Conservation (phyloP, 2,797 vertebrate genomes). For the Pempheris klunzingeri region DNA sequence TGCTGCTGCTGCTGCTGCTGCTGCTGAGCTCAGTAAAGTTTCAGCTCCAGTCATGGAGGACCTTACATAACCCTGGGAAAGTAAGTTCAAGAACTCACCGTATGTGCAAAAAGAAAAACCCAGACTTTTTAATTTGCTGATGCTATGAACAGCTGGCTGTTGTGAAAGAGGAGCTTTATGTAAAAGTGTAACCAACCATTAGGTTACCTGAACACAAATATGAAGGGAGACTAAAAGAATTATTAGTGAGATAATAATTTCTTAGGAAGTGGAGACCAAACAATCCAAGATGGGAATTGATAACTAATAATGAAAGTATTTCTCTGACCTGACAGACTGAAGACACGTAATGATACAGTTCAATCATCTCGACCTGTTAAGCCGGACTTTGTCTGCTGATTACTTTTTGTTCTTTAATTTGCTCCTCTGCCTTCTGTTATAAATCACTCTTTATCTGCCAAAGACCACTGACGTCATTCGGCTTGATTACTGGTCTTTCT, state of each 20-base stretch:
- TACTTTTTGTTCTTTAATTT: constrained; percentile 32
- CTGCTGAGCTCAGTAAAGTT: constrained; percentile 44
- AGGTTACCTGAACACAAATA: not conserved
- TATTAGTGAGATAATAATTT: not conserved
- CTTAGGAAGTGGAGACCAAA: not conserved
- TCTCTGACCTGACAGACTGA: not conserved
- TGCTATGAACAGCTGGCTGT: constrained; percentile 26
- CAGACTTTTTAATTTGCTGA: constrained; percentile 21
- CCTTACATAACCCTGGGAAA: constrained; percentile 33
- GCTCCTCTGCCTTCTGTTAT: constrained; percentile 27
- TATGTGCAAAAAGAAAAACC: constrained; percentile 27
- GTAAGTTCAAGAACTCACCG: not conserved
- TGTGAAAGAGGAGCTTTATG: constrained; percentile 7
- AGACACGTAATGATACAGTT: not conserved
- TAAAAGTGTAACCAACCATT: constrained; percentile 3
- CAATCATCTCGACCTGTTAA: constrained; percentile 28
- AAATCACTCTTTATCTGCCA: constrained; percentile 42
- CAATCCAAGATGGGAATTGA: not conserved
- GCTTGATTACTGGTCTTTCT: constrained; percentile 40
- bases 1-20: constrained; percentile 27
- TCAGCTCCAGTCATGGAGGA: not conserved
- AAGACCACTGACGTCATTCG: constrained; percentile 46
- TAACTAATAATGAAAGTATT: not conserved
- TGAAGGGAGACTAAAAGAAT: not conserved
- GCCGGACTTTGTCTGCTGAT: constrained; percentile 40